Evolutionary conservation across 2,113 vertebrate genomes (phyloP), one percentile per base, ranked within the genome.

Genomic region (Cheilinus undulatus): DNA sequence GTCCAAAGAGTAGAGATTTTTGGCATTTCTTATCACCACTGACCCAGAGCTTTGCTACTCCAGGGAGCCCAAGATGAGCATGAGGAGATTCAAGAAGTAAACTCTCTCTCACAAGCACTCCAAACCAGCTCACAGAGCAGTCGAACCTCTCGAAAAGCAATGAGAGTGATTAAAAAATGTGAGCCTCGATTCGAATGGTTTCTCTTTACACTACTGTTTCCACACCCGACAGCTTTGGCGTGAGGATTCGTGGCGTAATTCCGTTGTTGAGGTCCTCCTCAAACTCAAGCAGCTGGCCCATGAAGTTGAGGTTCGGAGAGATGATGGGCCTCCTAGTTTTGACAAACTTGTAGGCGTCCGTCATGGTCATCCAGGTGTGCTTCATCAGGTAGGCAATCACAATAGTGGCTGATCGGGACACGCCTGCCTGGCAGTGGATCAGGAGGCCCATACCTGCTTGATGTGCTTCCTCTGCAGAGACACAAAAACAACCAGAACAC

Each of bases 341-440:
- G 69, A 99, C 98, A 51, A 99, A 99, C 91, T 99, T 99, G 83
- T 99, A 99, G 72, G 98, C 97, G 43, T 99, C 98, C 0, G 97
- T 99, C 98, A 99, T 99, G 91, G 97, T 99, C 98, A 99, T 99
- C 90, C 96, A 95, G 0, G 96, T 99, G 96, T 99, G 98, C 94
- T 99, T 99, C 98, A 99, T 99, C 90, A 99, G 87, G 92, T 99
- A 99, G 0, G 98, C 98, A 0, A 99, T 99, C 88, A 99, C 97
- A 0, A 99, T 97, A 88, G 98, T 99, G 92, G 98, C 98, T 0
- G 98, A 99, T 19, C 98, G 95, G 1, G 97, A 99, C 78, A 99
- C 97, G 0, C 98, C 98, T 0, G 98, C 98, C 91, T 99, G 98
- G 91, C 98, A 99, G 93, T 99, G 97, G 88, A 99, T 97, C 82